Conservation (phyloP, 2,888 invertebrate species). For the Dromius quadrimaculatus region DNA sequence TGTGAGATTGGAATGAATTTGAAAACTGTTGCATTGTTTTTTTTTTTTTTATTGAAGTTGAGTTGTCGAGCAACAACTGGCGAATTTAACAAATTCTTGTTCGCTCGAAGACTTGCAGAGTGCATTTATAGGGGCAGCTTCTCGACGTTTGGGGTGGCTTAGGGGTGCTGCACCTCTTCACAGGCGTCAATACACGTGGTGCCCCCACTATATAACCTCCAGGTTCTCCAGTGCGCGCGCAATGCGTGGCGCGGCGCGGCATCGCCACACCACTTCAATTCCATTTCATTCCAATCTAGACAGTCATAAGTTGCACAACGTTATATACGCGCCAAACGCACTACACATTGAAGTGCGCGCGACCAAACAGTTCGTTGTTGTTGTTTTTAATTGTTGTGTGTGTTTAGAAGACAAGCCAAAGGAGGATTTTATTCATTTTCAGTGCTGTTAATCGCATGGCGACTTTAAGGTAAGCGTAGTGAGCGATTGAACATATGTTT, state of each 20-base stretch:
- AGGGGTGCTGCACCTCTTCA: conserved; percentile 27
- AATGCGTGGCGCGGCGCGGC: conserved; percentile 62
- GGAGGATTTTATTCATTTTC: conserved; percentile 52
- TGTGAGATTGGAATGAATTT: no score
- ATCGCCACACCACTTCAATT: conserved; percentile 58
- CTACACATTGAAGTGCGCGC: background rate
- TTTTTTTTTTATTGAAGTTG: no score
- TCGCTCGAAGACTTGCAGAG: no score
- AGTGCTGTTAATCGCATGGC: conserved; percentile 60
- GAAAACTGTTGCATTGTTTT: no score
- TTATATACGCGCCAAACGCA: background rate
- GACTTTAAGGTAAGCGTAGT: conserved; percentile 60
- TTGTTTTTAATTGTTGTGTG: conserved; percentile 37
- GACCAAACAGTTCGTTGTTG: conserved; percentile 25
- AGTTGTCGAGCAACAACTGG: no score
- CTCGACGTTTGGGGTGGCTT: conserved; percentile 16
- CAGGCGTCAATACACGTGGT: conserved; percentile 47
- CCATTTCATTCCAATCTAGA: conserved; percentile 55
- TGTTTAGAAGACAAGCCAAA: conserved; percentile 4
- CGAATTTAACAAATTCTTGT: no score
- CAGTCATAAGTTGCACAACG: conserved; percentile 1
- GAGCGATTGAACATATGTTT: background rate
- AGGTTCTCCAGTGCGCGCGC: conserved; percentile 58
- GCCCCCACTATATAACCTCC: conserved; percentile 53
- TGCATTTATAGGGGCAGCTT: conserved; percentile 12